These are phyloP conservation scores for Pholis gunnellus DNA, from an alignment of 2,113 vertebrate species.

Conservation along the genomic window DNA sequence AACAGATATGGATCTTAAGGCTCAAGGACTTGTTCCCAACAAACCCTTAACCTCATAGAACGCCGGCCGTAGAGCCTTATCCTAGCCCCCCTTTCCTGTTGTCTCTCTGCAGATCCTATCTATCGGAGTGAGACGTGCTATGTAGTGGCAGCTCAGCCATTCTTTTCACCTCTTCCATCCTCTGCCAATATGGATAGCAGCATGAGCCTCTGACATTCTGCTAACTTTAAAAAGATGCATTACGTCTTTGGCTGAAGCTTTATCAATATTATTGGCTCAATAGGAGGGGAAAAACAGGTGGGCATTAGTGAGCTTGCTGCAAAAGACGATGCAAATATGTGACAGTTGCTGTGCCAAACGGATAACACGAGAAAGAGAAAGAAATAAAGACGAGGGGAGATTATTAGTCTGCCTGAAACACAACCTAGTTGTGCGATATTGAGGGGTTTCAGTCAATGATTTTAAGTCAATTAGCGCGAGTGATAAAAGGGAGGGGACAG, in stretches of 20 bases:
- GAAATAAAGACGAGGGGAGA: not conserved
- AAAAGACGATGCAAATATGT: slow-evolving; percentile 59
- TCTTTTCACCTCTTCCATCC: slow-evolving; percentile 63
- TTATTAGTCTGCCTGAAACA: slow-evolving; percentile 21
- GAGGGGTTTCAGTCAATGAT: slow-evolving; percentile 59
- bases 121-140: slow-evolving; percentile 37
- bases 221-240: slow-evolving; percentile 57
- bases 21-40: slow-evolving; percentile 63
- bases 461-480: slow-evolving; percentile 69
- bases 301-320: slow-evolving; percentile 35
- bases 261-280: slow-evolving; percentile 56
- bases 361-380: slow-evolving; percentile 26
- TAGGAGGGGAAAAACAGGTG: slow-evolving; percentile 28
- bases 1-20: slow-evolving; percentile 83
- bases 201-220: slow-evolving; percentile 42
- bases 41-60: slow-evolving; percentile 65
- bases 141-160: slow-evolving; percentile 48
- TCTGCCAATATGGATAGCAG: slow-evolving; percentile 54
- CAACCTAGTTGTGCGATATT: not conserved
- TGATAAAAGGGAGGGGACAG: slow-evolving; percentile 43
- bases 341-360: slow-evolving; percentile 53
- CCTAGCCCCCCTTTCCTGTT: slow-evolving; percentile 35
- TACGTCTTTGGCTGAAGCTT: slow-evolving; percentile 53
- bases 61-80: slow-evolving; percentile 33
- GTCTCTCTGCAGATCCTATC: slow-evolving; percentile 62